These are phyloP conservation scores for Actinostola sp. DNA, from an alignment of 92 coral and sea anemone genomes.

Conservation along the genomic window DNA sequence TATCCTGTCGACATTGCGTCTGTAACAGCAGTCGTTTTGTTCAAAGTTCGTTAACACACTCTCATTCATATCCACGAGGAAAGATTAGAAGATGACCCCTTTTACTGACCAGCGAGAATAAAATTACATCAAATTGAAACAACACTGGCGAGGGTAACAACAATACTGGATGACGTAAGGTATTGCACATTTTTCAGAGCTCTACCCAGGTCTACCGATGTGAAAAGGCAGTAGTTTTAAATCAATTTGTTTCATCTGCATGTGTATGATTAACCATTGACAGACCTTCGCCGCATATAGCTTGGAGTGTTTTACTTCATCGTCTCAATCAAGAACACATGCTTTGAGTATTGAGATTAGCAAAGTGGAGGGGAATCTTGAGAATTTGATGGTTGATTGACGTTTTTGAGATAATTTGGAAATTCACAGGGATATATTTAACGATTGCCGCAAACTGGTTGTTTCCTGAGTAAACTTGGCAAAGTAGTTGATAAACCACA, in stretches of 20 bases:
- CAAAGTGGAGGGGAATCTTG: no score
- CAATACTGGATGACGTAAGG: background rate
- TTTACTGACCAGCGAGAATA: constrained; percentile 25
- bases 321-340: background rate
- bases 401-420: background rate
- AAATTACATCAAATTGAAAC: background rate
- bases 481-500: background rate
- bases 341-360: background rate
- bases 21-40: background rate
- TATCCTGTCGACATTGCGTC: background rate
- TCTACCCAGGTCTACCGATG: no score
- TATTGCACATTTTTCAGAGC: background rate
- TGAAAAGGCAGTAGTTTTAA: no score
- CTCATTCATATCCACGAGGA: background rate
- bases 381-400: background rate
- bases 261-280: no score
- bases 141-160: constrained; percentile 15
- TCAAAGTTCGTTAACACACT: constrained; percentile 8
- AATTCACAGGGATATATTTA: constrained; percentile 1
- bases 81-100: constrained; percentile 39
- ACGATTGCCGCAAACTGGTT: background rate
- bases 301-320: background rate
- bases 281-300: background rate
- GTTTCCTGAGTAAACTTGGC: background rate
- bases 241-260: no score